Evolutionary conservation across 2,888 invertebrate genomes (phyloP).

Genomic region (Magallana nippona): DNA sequence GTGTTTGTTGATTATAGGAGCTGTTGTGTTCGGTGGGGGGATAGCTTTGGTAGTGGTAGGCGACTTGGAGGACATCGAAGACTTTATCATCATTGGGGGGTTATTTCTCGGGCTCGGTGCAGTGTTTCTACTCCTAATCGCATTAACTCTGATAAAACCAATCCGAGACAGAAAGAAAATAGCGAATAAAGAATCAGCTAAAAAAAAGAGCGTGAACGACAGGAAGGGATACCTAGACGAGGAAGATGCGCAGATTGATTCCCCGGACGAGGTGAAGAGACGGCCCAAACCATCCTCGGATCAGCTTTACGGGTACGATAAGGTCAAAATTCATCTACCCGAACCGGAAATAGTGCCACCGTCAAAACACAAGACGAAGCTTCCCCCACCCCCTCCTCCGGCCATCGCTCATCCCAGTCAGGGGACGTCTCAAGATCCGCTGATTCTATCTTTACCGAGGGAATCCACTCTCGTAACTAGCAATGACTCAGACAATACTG

Average conservation of each 20-base stretch:
- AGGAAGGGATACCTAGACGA: conserved; percentile 22
- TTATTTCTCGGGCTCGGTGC: conserved; percentile 41
- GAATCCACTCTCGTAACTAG: neutral
- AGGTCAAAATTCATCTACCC: conserved; percentile 38
- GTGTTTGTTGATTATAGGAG: conserved; percentile 42
- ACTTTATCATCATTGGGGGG: conserved; percentile 42
- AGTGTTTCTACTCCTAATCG: conserved; percentile 37
- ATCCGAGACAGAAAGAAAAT: conserved; percentile 26
- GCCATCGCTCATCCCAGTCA: neutral
- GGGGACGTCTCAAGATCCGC: neutral
- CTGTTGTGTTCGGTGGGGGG: conserved; percentile 37
- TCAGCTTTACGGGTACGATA: conserved; percentile 38
- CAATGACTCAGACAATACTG: neutral
- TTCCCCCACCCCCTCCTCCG: neutral
- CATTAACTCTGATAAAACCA: conserved; percentile 37
- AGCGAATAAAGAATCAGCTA: neutral
- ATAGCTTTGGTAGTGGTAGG: conserved; percentile 39
- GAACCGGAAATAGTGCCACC: conserved; percentile 29
- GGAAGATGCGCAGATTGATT: neutral
- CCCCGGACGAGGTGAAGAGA: conserved; percentile 21
- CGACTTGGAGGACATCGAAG: conserved; percentile 33
- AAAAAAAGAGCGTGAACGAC: neutral
- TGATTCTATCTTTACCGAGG: neutral
- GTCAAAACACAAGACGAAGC: neutral
- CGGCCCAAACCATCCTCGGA: conserved; percentile 18